Evolutionary conservation across 2,113 vertebrate genomes (phyloP), one percentile per base, ranked within the genome.

Genomic region (Bubo blakistoni): DNA sequence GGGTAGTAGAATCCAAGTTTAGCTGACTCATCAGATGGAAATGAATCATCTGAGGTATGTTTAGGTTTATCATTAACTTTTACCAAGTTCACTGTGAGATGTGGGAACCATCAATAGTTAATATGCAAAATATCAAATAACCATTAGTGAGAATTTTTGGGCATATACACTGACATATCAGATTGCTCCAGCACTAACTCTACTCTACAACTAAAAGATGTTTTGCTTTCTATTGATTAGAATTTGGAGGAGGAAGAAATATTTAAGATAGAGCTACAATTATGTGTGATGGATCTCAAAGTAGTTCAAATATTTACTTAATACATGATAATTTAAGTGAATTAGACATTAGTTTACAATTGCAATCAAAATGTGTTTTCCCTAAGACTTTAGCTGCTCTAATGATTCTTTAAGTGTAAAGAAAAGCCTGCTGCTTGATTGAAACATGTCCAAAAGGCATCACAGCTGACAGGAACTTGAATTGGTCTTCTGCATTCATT

Each of bases 401-500:
- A 97, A 97, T 96, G 92, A 96, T 96, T 92, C 77, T 95, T 97
- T 96, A 95, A 98, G 84, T 96, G 90, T 85, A 96, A 97, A 97
- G 95, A 94, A 88, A 96, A 95, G 92, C 91, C 96, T 97, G 97
- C 96, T 96, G 96, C 95, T 94, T 98, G 96, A 98, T 92, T 96
- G 96, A 97, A 98, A 96, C 59, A 91, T 96, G 97, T 97, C 97
- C 96, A 97, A 97, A 98, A 97, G 92, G 80, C 96, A 95, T 97
- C 94, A 97, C 96, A 97, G 97, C 95, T 97, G 97, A 97, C 97
- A 97, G 96, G 90, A 96, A 94, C 95, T 97, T 96, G 95, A 97
- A 97, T 93, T 91, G 96, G 94, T 97, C 96, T 96, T 92, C 96
- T 88, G 91, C 91, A 94, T 97, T 97, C 92, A 97, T 96, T 96